These are phyloP conservation scores for Pinctada fucata DNA, from an alignment of 2,888 invertebrate species.

Conservation along the genomic window DNA sequence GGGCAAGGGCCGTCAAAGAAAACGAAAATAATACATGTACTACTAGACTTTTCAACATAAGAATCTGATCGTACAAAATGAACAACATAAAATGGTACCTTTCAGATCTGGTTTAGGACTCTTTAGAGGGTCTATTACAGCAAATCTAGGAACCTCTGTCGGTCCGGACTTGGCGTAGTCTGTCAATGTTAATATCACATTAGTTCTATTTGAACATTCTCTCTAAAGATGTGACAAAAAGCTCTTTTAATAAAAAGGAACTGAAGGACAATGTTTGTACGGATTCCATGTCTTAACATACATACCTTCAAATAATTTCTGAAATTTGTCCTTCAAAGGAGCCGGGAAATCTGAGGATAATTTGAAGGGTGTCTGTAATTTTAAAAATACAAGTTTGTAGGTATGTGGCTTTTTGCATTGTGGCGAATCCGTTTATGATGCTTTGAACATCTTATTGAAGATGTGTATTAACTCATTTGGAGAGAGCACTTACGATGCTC, in stretches of 20 bases:
- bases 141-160: slow-evolving; percentile 47
- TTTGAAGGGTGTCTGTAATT: slow-evolving; percentile 44
- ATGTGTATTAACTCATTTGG: too few relatives aligned
- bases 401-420: too few relatives aligned
- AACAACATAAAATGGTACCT: slow-evolving; percentile 37
- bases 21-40: background rate
- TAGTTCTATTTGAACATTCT: background rate
- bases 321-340: slow-evolving; percentile 47
- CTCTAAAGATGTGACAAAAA: background rate
- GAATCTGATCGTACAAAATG: background rate
- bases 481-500: too few relatives aligned
- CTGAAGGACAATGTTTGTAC: too few relatives aligned
- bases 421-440: too few relatives aligned
- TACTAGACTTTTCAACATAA: background rate
- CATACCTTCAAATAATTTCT: slow-evolving; percentile 56
- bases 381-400: background rate
- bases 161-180: slow-evolving; percentile 46
- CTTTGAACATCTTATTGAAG: too few relatives aligned
- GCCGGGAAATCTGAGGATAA: slow-evolving; percentile 47
- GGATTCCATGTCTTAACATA: too few relatives aligned
- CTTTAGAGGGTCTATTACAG: slow-evolving; percentile 39
- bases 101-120: slow-evolving; percentile 43
- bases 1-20: background rate
- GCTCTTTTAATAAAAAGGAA: too few relatives aligned
- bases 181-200: slow-evolving; percentile 17